These are phyloP conservation scores for Apodemia zela DNA, from an alignment of 2,888 invertebrate genomes.

Conservation along the genomic window DNA sequence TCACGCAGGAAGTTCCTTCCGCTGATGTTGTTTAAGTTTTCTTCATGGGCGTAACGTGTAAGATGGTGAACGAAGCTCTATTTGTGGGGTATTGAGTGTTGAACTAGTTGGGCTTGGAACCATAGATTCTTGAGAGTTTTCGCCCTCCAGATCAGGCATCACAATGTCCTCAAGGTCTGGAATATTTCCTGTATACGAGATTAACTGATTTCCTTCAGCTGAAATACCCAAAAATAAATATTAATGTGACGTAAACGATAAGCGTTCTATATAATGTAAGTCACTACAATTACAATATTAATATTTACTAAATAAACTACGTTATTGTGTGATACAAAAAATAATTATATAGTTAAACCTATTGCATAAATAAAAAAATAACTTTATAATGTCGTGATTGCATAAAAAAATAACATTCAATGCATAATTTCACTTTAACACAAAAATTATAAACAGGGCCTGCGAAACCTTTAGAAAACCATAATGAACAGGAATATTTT, in stretches of 20 bases:
- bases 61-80: conserved; percentile 53
- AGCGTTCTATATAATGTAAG: conserved; percentile 17
- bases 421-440: neutral
- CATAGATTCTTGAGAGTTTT: conserved; percentile 50
- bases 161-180: conserved; percentile 76
- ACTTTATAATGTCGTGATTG: neutral
- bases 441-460: neutral
- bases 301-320: neutral
- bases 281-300: neutral
- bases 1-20: neutral
- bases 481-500: neutral
- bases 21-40: conserved; percentile 12
- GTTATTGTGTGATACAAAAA: neutral
- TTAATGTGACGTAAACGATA: conserved; percentile 21
- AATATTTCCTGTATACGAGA: conserved; percentile 78
- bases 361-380: no score
- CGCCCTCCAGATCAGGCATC: conserved; percentile 63
- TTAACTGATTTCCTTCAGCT: conserved; percentile 78
- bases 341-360: no score
- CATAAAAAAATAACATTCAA: neutral
- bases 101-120: conserved; percentile 48
- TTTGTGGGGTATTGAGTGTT: conserved; percentile 67
- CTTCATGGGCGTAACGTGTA: conserved; percentile 53
- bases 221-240: conserved; percentile 45
- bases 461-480: neutral